A percentile compares a stretch with the other conserved stretches of the same genome.
These are phyloP conservation scores for Lophochroa leadbeateri DNA, from an alignment of 2,113 vertebrate genomes.

Conservation along the genomic window DNA sequence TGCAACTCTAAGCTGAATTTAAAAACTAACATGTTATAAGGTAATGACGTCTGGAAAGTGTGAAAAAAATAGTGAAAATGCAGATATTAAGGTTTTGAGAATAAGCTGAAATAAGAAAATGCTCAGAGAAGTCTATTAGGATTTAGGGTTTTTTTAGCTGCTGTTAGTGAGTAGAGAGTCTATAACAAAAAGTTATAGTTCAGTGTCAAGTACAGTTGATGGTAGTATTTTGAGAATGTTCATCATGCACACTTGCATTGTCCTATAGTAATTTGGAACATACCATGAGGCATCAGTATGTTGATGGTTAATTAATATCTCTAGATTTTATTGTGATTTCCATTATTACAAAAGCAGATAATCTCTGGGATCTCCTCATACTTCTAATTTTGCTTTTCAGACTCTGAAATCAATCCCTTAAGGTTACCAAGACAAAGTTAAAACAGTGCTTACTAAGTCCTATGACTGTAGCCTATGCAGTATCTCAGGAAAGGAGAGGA, in stretches of 20 bases:
- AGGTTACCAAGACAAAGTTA: background rate
- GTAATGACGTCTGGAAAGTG: background rate
- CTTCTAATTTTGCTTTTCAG: background rate
- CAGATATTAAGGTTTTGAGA: background rate
- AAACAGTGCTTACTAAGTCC: background rate
- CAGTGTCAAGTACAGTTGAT: background rate
- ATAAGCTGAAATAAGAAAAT: background rate
- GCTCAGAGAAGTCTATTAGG: background rate
- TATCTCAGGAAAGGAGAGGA: background rate
- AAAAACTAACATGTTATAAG: background rate
- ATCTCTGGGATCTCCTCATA: background rate
- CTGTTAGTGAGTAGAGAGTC: background rate
- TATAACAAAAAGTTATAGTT: background rate
- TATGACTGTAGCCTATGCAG: background rate
- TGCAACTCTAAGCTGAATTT: background rate
- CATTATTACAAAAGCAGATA: background rate
- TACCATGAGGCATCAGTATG: background rate
- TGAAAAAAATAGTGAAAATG: background rate
- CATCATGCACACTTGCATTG: background rate
- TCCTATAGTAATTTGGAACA: background rate
- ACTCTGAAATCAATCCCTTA: background rate
- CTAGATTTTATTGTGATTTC: background rate
- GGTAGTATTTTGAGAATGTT: background rate
- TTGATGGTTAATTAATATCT: background rate
- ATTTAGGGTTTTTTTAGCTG: background rate